phyloP scores from a whole-genome alignment of 2,113 vertebrate genomes.

The Oryzias woworae region DNA sequence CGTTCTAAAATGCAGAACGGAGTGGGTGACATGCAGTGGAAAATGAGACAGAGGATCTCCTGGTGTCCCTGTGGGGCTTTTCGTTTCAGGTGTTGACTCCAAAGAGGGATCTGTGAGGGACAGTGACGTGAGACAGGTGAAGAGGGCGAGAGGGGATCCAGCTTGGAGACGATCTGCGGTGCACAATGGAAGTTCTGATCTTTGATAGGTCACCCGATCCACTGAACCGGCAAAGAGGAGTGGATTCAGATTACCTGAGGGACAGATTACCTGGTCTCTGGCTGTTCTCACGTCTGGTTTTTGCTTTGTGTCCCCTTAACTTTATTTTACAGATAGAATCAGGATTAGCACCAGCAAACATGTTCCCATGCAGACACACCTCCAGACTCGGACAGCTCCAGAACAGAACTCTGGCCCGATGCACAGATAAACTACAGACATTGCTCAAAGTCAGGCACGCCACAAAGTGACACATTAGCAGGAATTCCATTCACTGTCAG shows the following conservation, averaged over 20 bases:
- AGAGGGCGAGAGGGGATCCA: conserved; percentile 59
- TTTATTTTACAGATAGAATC: not conserved
- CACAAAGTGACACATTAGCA: conserved; percentile 41
- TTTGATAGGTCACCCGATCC: conserved; percentile 82
- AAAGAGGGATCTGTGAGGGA: conserved; percentile 34
- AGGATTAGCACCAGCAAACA: not conserved
- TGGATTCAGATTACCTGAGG: conserved; percentile 70
- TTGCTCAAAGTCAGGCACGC: conserved; percentile 23
- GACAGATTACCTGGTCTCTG: conserved; percentile 66
- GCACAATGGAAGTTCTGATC: conserved; percentile 77
- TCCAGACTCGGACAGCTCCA: not conserved
- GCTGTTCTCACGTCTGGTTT: not conserved
- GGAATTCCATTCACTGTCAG: conserved; percentile 67
- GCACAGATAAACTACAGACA: conserved; percentile 5
- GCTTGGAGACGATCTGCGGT: conserved; percentile 56
- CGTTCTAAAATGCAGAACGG: not conserved
- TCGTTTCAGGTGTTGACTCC: conserved; percentile 53
- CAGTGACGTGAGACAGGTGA: conserved; percentile 61
- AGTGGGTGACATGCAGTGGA: conserved; percentile 30
- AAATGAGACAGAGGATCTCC: conserved; percentile 54
- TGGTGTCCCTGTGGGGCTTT: conserved; percentile 28
- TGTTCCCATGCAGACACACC: not conserved
- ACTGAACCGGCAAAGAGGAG: conserved; percentile 48
- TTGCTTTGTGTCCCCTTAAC: too few species aligned
- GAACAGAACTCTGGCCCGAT: conserved; percentile 1